A percentile compares a stretch with the other conserved stretches of the same genome.
These are phyloP conservation scores for Herpetotheres cachinnans DNA, from an alignment of 2,113 vertebrate genomes.

Conservation along the genomic window DNA sequence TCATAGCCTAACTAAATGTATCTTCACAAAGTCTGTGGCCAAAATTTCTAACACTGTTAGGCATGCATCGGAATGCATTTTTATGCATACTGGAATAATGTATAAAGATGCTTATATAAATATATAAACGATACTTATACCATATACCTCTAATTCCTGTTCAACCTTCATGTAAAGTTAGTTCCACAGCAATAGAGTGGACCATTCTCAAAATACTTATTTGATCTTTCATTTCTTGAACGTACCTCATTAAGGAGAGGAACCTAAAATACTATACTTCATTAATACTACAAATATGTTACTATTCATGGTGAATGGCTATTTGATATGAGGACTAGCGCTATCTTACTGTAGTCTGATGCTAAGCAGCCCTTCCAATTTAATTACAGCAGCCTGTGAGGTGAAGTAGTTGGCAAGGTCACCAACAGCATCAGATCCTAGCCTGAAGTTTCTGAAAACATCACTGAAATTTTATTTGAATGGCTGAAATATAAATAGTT, in stretches of 20 bases:
- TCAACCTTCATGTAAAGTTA: not conserved
- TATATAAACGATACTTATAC: not conserved
- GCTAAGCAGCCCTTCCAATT: not conserved
- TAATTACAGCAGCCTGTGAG: not conserved
- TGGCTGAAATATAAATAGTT: not conserved
- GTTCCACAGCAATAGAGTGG: not conserved
- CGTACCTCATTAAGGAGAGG: not conserved
- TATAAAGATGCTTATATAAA: not conserved
- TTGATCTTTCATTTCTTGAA: not conserved
- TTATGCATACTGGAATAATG: not conserved
- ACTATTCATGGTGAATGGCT: not conserved
- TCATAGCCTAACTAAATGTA: accelerated
- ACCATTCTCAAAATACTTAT: not conserved
- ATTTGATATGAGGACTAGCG: not conserved
- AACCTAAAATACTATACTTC: not conserved
- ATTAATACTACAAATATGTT: not conserved
- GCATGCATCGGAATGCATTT: not conserved
- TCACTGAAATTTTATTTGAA: not conserved
- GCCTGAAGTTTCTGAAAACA: not conserved
- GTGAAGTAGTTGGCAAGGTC: not conserved
- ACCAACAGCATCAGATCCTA: not conserved
- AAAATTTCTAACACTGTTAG: not conserved
- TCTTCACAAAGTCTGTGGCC: not conserved
- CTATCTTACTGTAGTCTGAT: not conserved
- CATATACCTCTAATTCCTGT: not conserved